Conservation (phyloP, 2,797 vertebrate genomes). For the Macropodus opercularis region DNA sequence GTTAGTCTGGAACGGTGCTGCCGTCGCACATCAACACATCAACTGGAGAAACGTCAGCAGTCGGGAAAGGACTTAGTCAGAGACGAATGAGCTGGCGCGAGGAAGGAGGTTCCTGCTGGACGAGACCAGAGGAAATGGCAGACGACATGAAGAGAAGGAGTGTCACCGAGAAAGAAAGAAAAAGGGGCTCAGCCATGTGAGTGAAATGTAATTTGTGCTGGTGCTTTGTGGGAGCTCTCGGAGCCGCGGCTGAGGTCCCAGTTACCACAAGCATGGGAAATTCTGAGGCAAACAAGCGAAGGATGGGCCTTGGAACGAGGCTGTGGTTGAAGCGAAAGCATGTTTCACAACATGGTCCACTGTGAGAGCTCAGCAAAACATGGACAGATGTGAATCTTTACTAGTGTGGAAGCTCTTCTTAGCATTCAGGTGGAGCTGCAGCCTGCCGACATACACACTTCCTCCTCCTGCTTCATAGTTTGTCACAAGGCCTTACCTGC, state of each 20-base stretch:
- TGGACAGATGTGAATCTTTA: neutral
- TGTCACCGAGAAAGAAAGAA: neutral
- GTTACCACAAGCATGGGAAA: conserved; percentile 45
- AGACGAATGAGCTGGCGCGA: conserved; percentile 35
- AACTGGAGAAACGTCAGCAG: conserved; percentile 38
- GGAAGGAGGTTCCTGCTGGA: conserved; percentile 18
- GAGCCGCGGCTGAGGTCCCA: conserved; percentile 57
- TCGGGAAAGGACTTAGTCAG: conserved; percentile 27
- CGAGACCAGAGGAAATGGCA: neutral
- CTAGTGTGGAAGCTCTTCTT: conserved; percentile 32
- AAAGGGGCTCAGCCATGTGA: conserved; percentile 40
- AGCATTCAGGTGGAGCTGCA: conserved; percentile 47
- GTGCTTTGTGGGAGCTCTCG: conserved; percentile 59
- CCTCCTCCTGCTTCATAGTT: conserved; percentile 47
- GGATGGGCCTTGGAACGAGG: conserved; percentile 18
- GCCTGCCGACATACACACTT: conserved; percentile 51
- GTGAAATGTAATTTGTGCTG: conserved; percentile 66
- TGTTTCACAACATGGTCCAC: conserved; percentile 1
- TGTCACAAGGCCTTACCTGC: conserved; percentile 51
- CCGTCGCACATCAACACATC: conserved; percentile 32
- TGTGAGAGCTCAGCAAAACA: neutral
- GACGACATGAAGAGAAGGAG: neutral
- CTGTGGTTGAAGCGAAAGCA: conserved; percentile 1
- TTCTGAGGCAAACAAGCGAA: conserved; percentile 33
- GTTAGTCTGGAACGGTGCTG: conserved; percentile 30